Evolutionary conservation across 92 coral and sea anemone genomes (phyloP).

Genomic region (Metridium senile): DNA sequence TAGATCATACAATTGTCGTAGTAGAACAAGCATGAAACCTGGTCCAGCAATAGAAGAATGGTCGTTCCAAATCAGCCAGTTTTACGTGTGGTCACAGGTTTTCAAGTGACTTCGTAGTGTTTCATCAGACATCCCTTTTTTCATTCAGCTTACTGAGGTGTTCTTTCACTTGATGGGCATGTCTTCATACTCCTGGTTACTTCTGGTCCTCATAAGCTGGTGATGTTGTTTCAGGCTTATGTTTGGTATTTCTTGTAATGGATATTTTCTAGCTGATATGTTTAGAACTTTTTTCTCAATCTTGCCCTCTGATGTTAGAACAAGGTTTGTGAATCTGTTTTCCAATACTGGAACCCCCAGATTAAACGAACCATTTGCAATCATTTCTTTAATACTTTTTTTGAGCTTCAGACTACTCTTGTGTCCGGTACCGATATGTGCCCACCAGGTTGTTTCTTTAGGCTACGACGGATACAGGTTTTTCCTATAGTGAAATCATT

Average conservation of each 20-base stretch:
- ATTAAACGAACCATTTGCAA: constrained; percentile 12
- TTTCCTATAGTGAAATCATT: constrained; percentile 12
- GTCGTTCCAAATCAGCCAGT: constrained; percentile 52
- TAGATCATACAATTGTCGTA: constrained; percentile 28
- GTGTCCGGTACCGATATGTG: constrained; percentile 32
- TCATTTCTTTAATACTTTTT: constrained; percentile 1
- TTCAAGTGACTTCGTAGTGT: constrained; percentile 16
- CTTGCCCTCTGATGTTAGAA: constrained; percentile 32
- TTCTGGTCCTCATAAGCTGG: constrained; percentile 14
- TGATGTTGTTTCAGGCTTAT: constrained; percentile 6
- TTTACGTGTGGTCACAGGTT: constrained; percentile 18
- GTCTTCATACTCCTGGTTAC: constrained; percentile 18
- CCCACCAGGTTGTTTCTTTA: constrained; percentile 39
- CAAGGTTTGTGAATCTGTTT: constrained; percentile 29
- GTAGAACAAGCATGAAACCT: constrained; percentile 37
- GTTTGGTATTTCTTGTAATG: constrained; percentile 15
- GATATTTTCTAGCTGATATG: constrained; percentile 30
- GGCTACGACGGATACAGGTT: constrained; percentile 22
- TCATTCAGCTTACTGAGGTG: constrained; percentile 28
- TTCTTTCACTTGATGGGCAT: constrained; percentile 8
- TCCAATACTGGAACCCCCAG: constrained; percentile 37
- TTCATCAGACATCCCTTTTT: constrained; percentile 25
- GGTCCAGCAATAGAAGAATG: constrained; percentile 44
- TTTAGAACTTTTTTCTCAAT: constrained; percentile 28
- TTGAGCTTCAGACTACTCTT: constrained; percentile 9